Evolutionary conservation across 2,797 vertebrate species (phyloP), one percentile per base, ranked within the genome.

Genomic region (Peromyscus aztecus): DNA sequence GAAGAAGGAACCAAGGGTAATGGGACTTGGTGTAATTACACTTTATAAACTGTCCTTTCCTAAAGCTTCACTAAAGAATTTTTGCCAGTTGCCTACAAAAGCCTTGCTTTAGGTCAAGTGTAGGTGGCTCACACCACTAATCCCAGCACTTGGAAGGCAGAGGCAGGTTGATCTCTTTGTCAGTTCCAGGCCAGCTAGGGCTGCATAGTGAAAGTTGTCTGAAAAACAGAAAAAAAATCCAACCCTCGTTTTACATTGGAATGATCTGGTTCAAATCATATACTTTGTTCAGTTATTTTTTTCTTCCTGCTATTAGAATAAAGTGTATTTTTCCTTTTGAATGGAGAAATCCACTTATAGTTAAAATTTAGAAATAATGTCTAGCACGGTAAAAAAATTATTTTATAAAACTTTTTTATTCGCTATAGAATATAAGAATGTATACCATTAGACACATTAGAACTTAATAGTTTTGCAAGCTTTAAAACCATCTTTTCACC

Each of bases 371-470:
- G 94, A 94, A 98, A 97, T 97, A 95, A 97, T 96, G 65, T 98
- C 96, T 98, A 98, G 96, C 97, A 97, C 77, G 77, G 46, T 96
- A 93, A 95, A 97, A 75, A 34, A 40, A 63, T 94, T 97, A 98
- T 97, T 97, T 97, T 98, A 93, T 95, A 96, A 96, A 97, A 97
- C 96, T 97, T 97, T 98, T 98, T 97, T 98, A 37, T 98, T 97
- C 97, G 82, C 97, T 96, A 27, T 97, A 96, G 98, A 98, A 97
- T 94, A 97, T 89, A 43, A 97, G 49, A 98, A 94, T 97, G 95
- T 98, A 93, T 96, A 98, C 97, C 97, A 97, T 98, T 98, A 4
- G 98, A 97, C 98, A 98, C 95, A 98, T 98, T 97, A 97, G 93
- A 97, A 97, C 92, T 46, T 76, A 57, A 97, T n/a, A 98, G 91